Evolutionary conservation across 2,888 invertebrate genomes (phyloP), one percentile per base, ranked within the genome.

Genomic region (Diabrotica balteata): DNA sequence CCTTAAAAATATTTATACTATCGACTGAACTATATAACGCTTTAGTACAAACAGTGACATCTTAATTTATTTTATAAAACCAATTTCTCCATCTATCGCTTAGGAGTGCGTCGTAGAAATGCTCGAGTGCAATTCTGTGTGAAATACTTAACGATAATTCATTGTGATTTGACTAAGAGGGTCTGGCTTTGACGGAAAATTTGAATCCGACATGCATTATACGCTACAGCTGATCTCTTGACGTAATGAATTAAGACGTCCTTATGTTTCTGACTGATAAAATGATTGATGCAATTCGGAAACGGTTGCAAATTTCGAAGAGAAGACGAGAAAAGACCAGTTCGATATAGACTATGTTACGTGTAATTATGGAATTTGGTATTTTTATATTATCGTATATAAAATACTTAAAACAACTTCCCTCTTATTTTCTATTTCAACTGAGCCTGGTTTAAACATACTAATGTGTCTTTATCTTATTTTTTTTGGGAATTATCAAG

Each of bases 161-260:
- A 54, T 59, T 54, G 59, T 57, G 65, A 63, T 65, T 66, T 49
- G 59, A 62, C 51, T 51, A 66, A 67, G 66, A 70, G 67, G 51
- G 51, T 61, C 72, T 71, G 71, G 49, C 60, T 71, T 60, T 69
- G 71, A 72, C 68, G 66, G 71, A 55, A 63, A 64, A 68, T 67
- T 69, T 57, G 65, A 68, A 69, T 65, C 67, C 66, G 59, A 61
- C 70, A 51, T 70, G 69, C 68, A 69, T 73, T 73, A 72, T 71
- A 68, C 67, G 64, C 60, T 72, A 69, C 72, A 72, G 72, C 73
- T 73, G 72, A 74, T 74, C 71, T 74, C 70, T 71, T 72, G 71
- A 73, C 73, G 74, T 75, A 73, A 75, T 77, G 74, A 77, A 77
- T 77, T 75, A 75, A 76, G 75, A 75, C 75, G 72, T 75, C 71